These are phyloP conservation scores for Anser brachyrhynchus DNA, from an alignment of 2,113 vertebrate species.

Conservation along the genomic window DNA sequence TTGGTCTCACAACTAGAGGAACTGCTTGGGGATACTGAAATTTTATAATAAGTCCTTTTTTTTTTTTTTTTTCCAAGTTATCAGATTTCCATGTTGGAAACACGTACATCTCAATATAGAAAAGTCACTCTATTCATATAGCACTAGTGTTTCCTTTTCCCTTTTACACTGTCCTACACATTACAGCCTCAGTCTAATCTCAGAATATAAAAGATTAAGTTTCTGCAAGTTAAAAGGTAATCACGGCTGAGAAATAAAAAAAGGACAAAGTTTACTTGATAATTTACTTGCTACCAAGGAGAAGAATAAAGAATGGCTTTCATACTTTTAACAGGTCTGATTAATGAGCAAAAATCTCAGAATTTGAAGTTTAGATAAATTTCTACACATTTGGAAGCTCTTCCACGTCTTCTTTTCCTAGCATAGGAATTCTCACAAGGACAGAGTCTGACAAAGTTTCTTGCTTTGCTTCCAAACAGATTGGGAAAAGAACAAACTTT, in stretches of 20 bases:
- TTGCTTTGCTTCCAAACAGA: neutral
- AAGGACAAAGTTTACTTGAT: neutral
- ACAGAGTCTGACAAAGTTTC: neutral
- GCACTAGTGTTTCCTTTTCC: neutral
- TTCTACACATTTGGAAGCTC: neutral
- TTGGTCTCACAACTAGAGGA: neutral
- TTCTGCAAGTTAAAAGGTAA: constrained; percentile 22
- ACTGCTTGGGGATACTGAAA: neutral
- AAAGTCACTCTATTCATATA: neutral
- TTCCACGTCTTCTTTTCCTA: neutral
- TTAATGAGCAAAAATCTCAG: neutral
- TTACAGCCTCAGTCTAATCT: neutral
- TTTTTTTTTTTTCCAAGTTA: neutral
- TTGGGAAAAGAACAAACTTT: neutral
- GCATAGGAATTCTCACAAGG: neutral
- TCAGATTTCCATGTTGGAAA: neutral
- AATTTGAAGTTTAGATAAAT: neutral
- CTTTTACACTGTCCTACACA: neutral
- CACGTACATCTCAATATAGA: neutral
- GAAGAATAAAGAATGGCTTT: neutral
- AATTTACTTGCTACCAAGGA: neutral
- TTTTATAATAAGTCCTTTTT: neutral
- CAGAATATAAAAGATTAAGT: neutral
- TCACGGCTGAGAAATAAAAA: neutral
- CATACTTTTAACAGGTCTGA: neutral